These are phyloP conservation scores for Timandra comae DNA, from an alignment of 2,888 invertebrate genomes.

Conservation along the genomic window DNA sequence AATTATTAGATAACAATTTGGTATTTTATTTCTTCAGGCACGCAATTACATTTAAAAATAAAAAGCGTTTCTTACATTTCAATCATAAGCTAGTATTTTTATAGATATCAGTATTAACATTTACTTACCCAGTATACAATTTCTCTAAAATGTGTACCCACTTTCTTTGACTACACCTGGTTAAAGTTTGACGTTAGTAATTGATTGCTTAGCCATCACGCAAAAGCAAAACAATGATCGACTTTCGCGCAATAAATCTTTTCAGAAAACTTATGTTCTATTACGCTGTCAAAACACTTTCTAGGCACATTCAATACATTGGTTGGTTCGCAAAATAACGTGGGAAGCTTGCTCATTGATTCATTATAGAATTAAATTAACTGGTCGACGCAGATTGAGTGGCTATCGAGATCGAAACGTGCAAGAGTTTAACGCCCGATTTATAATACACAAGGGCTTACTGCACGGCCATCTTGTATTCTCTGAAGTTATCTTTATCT, in stretches of 20 bases:
- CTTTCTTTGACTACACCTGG: no score
- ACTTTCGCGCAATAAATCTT: constrained; percentile 10
- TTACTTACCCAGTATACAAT: no score
- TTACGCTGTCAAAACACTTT: constrained; percentile 14
- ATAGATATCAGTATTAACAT: no score
- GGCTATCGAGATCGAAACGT: constrained; percentile 38
- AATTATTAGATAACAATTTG: no score
- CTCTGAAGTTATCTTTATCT: constrained; percentile 15
- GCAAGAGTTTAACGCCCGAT: constrained; percentile 42
- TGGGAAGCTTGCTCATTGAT: constrained; percentile 49
- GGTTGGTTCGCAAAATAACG: constrained; percentile 33
- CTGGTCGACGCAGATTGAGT: constrained; percentile 31
- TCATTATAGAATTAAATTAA: constrained; percentile 54
- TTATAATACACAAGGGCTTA: constrained; percentile 30
- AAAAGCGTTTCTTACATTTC: no score
- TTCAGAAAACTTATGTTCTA: constrained; percentile 7
- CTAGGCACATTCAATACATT: constrained; percentile 21
- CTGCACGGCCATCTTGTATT: constrained; percentile 18
- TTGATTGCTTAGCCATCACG: no score
- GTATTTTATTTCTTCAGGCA: no score
- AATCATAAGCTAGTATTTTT: no score
- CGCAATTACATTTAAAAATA: no score
- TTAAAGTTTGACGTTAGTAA: no score
- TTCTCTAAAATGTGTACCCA: no score
- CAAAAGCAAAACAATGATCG: background rate